Evolutionary conservation across 2,113 vertebrate species (phyloP).

Genomic region (Anhinga anhinga): DNA sequence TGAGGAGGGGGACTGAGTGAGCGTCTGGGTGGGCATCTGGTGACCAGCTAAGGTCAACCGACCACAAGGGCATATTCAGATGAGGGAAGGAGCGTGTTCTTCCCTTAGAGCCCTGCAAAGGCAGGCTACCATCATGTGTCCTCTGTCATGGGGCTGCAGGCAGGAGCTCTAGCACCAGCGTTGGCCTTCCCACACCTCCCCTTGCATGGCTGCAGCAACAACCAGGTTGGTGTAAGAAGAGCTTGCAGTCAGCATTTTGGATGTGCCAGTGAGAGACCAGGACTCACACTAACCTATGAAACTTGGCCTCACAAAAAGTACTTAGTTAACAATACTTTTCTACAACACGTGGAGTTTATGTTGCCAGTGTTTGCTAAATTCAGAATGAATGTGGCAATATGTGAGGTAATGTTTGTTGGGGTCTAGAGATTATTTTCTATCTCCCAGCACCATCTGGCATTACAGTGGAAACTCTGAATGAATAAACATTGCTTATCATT

Average conservation of each 20-base stretch:
- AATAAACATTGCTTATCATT: slow-evolving; percentile 1
- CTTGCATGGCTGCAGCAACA: background rate
- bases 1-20: background rate
- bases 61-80: background rate
- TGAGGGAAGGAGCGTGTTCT: background rate
- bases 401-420: background rate
- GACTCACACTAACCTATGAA: background rate
- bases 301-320: background rate
- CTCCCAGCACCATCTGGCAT: slow-evolving; percentile 13
- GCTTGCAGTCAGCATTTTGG: fast-evolving
- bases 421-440: background rate
- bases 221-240: background rate
- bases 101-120: background rate
- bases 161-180: background rate
- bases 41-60: background rate
- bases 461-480: background rate
- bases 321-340: background rate
- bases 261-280: background rate
- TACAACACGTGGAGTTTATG: background rate
- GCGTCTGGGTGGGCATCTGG: background rate
- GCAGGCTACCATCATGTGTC: fast-evolving
- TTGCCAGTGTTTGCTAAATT: background rate
- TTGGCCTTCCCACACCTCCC: background rate
- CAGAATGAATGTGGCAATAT: background rate
- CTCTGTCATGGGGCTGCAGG: background rate